Conservation (phyloP, 2,797 vertebrate species). For the Silurus aristotelis region DNA sequence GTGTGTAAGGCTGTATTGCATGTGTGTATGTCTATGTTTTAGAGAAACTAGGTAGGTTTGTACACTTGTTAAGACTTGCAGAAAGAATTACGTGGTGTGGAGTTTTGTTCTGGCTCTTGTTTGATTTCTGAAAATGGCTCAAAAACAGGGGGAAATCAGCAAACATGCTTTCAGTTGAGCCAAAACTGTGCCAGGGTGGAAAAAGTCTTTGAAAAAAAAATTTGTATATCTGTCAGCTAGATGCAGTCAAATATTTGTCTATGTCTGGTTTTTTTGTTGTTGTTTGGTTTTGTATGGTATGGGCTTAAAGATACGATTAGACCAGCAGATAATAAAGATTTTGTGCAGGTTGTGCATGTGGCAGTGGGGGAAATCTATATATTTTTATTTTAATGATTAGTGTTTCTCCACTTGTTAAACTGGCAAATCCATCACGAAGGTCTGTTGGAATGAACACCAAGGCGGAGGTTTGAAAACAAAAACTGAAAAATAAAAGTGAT, state of each 20-base stretch:
- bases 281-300: background rate
- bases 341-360: background rate
- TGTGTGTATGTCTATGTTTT: slow-evolving; percentile 12
- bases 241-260: slow-evolving; percentile 35
- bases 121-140: background rate
- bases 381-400: background rate
- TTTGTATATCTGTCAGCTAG: slow-evolving; percentile 13
- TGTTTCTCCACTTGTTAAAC: background rate
- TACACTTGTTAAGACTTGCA: slow-evolving; percentile 65
- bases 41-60: slow-evolving; percentile 51
- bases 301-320: background rate
- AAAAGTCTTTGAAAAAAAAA: background rate
- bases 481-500: background rate
- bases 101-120: background rate
- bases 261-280: slow-evolving; percentile 13
- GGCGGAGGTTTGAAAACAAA: background rate
- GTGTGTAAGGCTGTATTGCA: slow-evolving; percentile 10
- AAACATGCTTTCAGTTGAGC: background rate
- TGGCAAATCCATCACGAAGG: background rate
- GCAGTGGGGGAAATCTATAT: background rate
- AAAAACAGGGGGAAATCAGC: too few species aligned
- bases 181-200: background rate
- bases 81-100: slow-evolving; percentile 6
- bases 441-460: background rate
- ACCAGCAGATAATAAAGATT: background rate